A percentile compares a stretch with the other conserved stretches of the same genome.
phyloP scores from a whole-genome alignment of 2,797 vertebrate genomes.

The Enteromius trimaculatus region DNA sequence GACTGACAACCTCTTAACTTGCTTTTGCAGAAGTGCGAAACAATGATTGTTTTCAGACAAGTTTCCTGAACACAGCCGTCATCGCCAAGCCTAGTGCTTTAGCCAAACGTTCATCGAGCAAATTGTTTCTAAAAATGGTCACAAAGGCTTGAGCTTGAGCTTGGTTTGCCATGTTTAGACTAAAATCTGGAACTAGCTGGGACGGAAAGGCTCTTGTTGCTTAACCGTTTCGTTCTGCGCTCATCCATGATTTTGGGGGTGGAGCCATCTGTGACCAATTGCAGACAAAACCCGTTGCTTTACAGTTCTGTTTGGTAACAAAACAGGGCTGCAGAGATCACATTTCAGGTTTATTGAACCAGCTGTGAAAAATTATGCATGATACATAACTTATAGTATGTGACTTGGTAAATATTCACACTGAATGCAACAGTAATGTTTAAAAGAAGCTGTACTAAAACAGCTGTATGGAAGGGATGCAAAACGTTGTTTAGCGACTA shows the following conservation, averaged over 20 bases:
- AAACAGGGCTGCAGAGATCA: not conserved
- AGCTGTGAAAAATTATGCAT: not conserved
- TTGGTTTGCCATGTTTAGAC: not conserved
- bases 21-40: not conserved
- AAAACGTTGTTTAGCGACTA: not conserved
- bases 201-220: too few species aligned
- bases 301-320: not conserved
- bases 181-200: too few species aligned
- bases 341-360: not conserved
- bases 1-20: not conserved
- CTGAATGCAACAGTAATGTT: not conserved
- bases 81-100: not conserved
- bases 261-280: not conserved
- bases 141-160: not conserved
- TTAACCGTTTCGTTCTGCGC: not conserved
- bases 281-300: not conserved
- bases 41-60: not conserved
- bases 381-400: not conserved
- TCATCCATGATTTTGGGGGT: not conserved
- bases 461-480: not conserved
- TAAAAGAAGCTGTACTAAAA: not conserved
- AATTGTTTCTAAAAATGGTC: not conserved
- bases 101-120: not conserved
- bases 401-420: not conserved
- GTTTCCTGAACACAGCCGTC: not conserved